These are phyloP conservation scores for Ammodytes dubius DNA, from an alignment of 2,113 vertebrate species.

Conservation along the genomic window DNA sequence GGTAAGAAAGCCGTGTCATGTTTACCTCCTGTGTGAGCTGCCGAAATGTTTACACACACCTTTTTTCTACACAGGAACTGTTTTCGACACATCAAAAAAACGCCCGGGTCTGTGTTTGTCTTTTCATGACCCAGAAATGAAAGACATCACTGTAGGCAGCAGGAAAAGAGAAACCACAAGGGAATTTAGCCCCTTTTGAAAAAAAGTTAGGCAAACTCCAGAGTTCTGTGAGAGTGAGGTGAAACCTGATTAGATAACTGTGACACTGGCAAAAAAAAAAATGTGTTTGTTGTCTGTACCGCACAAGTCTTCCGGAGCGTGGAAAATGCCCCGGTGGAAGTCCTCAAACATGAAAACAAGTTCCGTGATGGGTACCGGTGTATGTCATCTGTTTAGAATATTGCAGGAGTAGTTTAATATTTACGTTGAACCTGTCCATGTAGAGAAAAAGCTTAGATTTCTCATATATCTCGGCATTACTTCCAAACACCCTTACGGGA, in stretches of 20 bases:
- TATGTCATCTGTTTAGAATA: conserved; percentile 14
- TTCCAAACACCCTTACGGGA: conserved; percentile 16
- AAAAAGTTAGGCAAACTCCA: conserved; percentile 73
- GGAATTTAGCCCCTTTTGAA: conserved; percentile 51
- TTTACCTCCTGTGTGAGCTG: conserved; percentile 66
- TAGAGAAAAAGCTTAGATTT: conserved; percentile 7
- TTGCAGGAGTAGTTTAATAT: background rate
- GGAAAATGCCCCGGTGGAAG: conserved; percentile 17
- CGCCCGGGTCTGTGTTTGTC: conserved; percentile 64
- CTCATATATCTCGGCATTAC: background rate
- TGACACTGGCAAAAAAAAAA: conserved; percentile 28
- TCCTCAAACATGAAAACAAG: conserved; percentile 18
- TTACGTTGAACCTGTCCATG: background rate
- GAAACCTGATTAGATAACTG: conserved; percentile 55
- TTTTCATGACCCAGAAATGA: conserved; percentile 74
- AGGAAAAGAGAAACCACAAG: conserved; percentile 40
- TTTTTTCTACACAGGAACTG: conserved; percentile 65
- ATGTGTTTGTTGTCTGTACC: conserved; percentile 8
- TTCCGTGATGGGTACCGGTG: conserved; percentile 2
- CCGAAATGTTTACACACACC: conserved; percentile 68
- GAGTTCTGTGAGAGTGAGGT: conserved; percentile 55
- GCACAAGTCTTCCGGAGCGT: background rate
- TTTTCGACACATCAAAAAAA: conserved; percentile 71
- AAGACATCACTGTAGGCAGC: conserved; percentile 52
- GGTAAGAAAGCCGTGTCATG: conserved; percentile 62